A percentile compares a stretch with the other conserved stretches of the same genome.
phyloP scores from a whole-genome alignment of 2,888 invertebrate genomes.

The Pseudococcus longispinus region DNA sequence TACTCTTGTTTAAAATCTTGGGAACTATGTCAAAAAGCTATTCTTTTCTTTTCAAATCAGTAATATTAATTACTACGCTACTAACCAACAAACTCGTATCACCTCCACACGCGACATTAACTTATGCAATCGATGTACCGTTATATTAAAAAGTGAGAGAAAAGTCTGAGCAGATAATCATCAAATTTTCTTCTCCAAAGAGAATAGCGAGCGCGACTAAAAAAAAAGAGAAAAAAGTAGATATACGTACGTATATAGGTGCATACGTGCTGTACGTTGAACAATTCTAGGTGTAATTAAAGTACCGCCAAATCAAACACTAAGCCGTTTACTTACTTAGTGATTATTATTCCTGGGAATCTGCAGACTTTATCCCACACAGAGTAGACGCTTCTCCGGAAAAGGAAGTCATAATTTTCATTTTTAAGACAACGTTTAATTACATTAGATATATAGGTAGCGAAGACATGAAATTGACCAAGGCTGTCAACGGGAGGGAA shows the following conservation, averaged over 20 bases:
- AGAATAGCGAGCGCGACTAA: background rate
- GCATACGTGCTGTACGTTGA: background rate
- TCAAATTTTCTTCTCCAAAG: conserved; percentile 32
- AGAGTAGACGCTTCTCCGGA: conserved; percentile 42
- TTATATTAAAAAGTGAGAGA: conserved; percentile 44
- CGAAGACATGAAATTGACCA: background rate
- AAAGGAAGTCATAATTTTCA: conserved; percentile 55
- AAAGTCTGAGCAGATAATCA: conserved; percentile 36
- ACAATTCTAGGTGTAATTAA: conserved; percentile 41
- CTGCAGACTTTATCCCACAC: conserved; percentile 38
- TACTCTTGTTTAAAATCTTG: conserved; percentile 42
- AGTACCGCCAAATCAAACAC: conserved; percentile 43
- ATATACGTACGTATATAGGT: background rate
- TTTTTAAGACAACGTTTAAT: conserved; percentile 42
- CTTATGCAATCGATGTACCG: conserved; percentile 45
- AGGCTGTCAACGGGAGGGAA: too few species aligned
- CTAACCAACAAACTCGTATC: conserved; percentile 39
- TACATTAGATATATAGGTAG: conserved; percentile 12
- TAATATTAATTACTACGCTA: conserved; percentile 51
- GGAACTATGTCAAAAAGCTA: conserved; percentile 51
- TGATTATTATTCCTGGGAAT: conserved; percentile 43
- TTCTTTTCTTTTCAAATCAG: conserved; percentile 47
- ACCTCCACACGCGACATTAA: conserved; percentile 41
- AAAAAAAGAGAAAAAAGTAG: conserved; percentile 8
- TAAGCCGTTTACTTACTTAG: conserved; percentile 37